Evolutionary conservation across 2,888 invertebrate genomes (phyloP), one percentile per base, ranked within the genome.

Genomic region (Quadroppia sp.): DNA sequence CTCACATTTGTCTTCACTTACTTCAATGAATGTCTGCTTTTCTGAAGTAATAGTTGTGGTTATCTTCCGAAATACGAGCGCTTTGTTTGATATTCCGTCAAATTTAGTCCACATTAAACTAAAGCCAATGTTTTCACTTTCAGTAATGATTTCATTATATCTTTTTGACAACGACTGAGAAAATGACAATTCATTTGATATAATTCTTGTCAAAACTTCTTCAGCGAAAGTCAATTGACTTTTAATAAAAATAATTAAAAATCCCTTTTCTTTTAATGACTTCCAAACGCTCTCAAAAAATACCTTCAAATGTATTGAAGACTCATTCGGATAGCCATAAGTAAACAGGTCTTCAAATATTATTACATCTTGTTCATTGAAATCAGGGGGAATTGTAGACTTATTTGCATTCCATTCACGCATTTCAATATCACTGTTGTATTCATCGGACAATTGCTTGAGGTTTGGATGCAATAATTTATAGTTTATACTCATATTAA

Each of bases 211-310:
- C 40, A 72, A 61, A 17, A 61, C 20, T 45, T 40, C 59, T 36
- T 72, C 72, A 36, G 4, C 32, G 28, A 61, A 61, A 17, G 25
- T 61, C 13, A 61, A 17, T 32, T 28, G 6, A 15, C 77, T 78
- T 67, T 76, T 75, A 50, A 78, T 77, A 23, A 79, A 36, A 25
- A 80, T 83, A 76, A 92, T 83, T 61, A 92, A 80, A 81, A 90
- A 89, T 71, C 91, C 92, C 71, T 86, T 86, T 1, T 86, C 83
- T 79, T 86, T 88, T 59, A 93, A 81, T 70, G 89, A 87, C 28
- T 83, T 85, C 1, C 77, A 67, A 9, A 81, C 70, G 64, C 79
- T 80, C 48, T 78, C 75, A 9, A 80, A 53, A 23, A 76, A 32
- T 36, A 73, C 25, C 36, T 64, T 67, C n/a, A n/a, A n/a, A n/a